phyloP scores from a whole-genome alignment of 1,140 invertebrate genomes.

The Leptopilina boulardi region DNA sequence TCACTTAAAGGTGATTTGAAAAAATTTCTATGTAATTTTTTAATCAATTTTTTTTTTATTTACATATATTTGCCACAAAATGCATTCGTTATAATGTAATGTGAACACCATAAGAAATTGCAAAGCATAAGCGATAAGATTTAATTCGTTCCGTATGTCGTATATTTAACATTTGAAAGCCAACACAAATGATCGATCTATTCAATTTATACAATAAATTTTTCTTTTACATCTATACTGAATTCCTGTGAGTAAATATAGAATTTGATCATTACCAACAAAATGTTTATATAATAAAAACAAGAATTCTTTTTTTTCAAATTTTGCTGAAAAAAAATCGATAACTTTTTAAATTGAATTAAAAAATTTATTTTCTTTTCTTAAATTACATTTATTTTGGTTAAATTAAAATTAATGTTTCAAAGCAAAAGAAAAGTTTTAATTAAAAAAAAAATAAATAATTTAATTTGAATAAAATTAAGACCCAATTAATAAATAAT shows the following conservation, averaged over 20 bases:
- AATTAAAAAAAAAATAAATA: no score
- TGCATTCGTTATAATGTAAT: slow-evolving; percentile 11
- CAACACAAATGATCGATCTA: not conserved
- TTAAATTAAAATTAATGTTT: no score
- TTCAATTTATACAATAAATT: slow-evolving; percentile 7
- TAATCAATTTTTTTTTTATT: not conserved
- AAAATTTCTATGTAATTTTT: not conserved
- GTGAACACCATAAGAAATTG: slow-evolving; percentile 6
- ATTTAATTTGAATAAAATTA: no score
- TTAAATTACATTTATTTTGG: no score
- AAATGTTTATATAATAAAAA: not conserved
- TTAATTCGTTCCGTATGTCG: slow-evolving; percentile 8
- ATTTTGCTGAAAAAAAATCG: no score
- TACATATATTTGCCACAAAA: not conserved
- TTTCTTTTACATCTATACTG: not conserved
- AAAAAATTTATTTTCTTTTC: no score
- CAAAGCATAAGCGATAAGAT: slow-evolving; percentile 13
- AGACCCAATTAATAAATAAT: no score
- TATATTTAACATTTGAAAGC: not conserved
- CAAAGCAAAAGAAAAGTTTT: no score
- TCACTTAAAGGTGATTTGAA: not conserved
- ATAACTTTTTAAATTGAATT: no score
- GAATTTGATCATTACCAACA: not conserved
- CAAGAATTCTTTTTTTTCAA: not conserved
- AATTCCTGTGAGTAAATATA: not conserved